Evolutionary conservation across 2,888 invertebrate species (phyloP), one percentile per base, ranked within the genome.

Genomic region (Antitype chi): DNA sequence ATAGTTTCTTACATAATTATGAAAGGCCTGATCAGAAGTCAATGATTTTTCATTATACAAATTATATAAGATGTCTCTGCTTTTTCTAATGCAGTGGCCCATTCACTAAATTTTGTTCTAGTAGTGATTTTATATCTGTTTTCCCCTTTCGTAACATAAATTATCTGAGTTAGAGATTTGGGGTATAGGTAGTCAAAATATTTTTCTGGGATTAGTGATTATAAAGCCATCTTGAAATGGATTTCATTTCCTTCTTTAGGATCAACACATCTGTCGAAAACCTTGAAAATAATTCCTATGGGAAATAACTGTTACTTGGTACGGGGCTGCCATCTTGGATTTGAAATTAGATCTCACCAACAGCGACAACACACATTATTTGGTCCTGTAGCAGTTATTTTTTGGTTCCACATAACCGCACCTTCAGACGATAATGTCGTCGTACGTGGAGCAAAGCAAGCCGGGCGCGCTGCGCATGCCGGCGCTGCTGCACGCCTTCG

Each of bases 391-490:
- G 38, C 38, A 20, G 25, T 2, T 70, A 15, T 17, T 55, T 25
- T 43, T 11, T 60, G 32, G 13, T 43, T 25, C 25, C 25, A 25
- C 5, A 25, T 8, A 38, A 13, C 20, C 8, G 13, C 1, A 28
- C 5, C 63, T 25, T 0, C 91, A 97, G 96, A 98, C 98, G 25
- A 99, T 99, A 90, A 98, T 99, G 97, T 98, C 99, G 1, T 99
- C 99, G 17, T 99, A 99, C 97, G 99, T 99, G 53, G 99, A 99
- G 92, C 99, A 99, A 92, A 98, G 98, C 2, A 99, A 99, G 96
- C 98, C 98, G 5, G 88, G 85, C 0, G 84, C 86, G 11, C 97
- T 98, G 74, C 99, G 99, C 91, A 99, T 99, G 99, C 99, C 99
- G 71, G 99, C 99, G 1, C 96, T 99, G 71, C 99, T 99, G 95